phyloP scores from a whole-genome alignment of 1,140 invertebrate genomes.

The Liolophura sinensis region DNA sequence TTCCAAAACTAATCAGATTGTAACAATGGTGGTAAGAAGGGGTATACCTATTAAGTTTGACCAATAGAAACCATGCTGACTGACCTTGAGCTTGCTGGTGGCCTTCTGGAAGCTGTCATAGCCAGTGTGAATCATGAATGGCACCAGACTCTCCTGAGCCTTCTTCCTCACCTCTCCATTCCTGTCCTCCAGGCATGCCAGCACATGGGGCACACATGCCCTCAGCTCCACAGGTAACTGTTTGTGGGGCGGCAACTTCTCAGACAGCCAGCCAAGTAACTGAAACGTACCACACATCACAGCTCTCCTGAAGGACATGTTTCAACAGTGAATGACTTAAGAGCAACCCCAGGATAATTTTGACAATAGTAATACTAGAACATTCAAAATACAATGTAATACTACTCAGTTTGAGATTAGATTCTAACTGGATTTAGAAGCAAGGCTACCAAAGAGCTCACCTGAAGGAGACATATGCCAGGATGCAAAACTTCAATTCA shows the following conservation, averaged over 20 bases:
- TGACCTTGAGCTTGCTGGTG: slow-evolving; percentile 66
- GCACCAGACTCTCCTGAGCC: slow-evolving; percentile 84
- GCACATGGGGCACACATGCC: slow-evolving; percentile 78
- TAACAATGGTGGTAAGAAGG: too few species aligned
- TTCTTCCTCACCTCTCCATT: slow-evolving; percentile 89
- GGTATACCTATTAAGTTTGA: too few species aligned
- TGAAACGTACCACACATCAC: slow-evolving; percentile 19
- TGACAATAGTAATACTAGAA: too few species aligned
- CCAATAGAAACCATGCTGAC: background rate
- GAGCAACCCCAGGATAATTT: background rate
- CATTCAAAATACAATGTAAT: too few species aligned
- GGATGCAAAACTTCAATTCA: too few species aligned
- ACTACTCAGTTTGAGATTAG: too few species aligned
- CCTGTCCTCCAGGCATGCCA: slow-evolving; percentile 84
- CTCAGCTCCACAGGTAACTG: slow-evolving; percentile 73
- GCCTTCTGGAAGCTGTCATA: slow-evolving; percentile 75
- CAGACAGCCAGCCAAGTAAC: slow-evolving; percentile 82
- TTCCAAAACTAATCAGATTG: too few species aligned
- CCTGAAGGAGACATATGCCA: too few species aligned
- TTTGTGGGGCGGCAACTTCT: slow-evolving; percentile 75
- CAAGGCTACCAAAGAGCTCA: too few species aligned
- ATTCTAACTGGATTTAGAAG: too few species aligned
- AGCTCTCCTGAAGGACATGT: background rate
- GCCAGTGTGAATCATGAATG: slow-evolving; percentile 91
- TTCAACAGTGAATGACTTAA: background rate